Base-by-base conservation (phyloP, 2,113 vertebrate species). In the Dipodomys spectabilis region DNA sequence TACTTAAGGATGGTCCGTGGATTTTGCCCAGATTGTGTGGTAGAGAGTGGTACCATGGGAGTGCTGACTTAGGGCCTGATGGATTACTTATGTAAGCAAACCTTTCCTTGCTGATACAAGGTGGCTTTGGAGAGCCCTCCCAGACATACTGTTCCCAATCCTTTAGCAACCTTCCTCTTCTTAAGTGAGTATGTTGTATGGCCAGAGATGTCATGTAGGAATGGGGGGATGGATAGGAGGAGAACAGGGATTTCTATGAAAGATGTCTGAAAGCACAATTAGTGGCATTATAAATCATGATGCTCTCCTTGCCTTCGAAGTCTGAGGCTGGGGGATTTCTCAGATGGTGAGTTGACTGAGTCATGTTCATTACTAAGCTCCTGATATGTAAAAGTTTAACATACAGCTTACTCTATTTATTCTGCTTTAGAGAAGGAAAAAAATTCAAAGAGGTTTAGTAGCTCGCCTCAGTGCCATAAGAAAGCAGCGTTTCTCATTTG, bases 251-350 rank as follows among this genome's bases (percentile, higher is more conserved):
- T 65, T 65, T 88, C 18, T 53, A 11, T 82, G 88, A 74, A 67
- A 6, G 67, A 60, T 80, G 22, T 79, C 78, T n/a, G 19, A 74
- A 79, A 88, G 79, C 3, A 20, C 68, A 86, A 65, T 44, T 23
- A 12, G 67, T 0, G 7, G 45, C 44, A 1, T 32, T 30, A 22
- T 35, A 74, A 74, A n/a, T 30, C 23, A 22, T 11, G 0, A 23
- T 32, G 45, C 3, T 45, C 20, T 77, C 32, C 27, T 25, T 64
- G 15, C 20, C 6, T 11, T 2, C 0, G 13, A 1, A 1, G 0
- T 28, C 77, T 15, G 13, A 77, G 57, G n/a, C 32, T 13, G 35
- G 7, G 19, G 11, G 2, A 2, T n/a, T 82, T 71, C 49, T 32
- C 1, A 39, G 35, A 8, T 16, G 7, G 20, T 78, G 25, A 5